These are phyloP conservation scores for Leptatherina wallacei DNA, from an alignment of 2,797 vertebrate genomes.

Conservation along the genomic window DNA sequence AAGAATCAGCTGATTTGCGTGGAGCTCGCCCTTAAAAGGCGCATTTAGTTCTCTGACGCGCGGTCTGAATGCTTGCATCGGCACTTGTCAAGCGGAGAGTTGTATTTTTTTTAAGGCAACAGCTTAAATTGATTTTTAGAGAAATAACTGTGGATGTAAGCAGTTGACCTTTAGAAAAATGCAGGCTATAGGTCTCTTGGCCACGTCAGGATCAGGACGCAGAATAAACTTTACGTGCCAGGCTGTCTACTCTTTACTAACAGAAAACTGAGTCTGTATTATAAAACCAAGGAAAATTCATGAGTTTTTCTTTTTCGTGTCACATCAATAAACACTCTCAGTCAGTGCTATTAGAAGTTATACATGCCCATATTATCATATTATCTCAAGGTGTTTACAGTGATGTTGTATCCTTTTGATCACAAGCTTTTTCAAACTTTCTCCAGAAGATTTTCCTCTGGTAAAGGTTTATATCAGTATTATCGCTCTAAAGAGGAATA, in stretches of 20 bases:
- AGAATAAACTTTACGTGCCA: not conserved
- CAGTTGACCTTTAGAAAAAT: not conserved
- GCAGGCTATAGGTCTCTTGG: not conserved
- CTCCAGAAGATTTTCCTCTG: no score
- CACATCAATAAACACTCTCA: slow-evolving; percentile 18
- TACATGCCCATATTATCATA: not conserved
- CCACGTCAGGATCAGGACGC: not conserved
- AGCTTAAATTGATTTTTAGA: not conserved
- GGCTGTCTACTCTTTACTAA: no score
- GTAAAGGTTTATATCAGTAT: no score
- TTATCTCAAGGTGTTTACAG: not conserved
- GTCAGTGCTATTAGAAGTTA: slow-evolving; percentile 6
- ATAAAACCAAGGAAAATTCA: not conserved
- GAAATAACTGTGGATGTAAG: not conserved
- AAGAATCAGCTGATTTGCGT: slow-evolving; percentile 6
- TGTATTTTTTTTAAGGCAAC: not conserved
- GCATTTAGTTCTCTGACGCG: not conserved
- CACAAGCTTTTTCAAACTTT: no score
- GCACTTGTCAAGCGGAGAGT: not conserved
- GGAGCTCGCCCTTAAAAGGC: not conserved
- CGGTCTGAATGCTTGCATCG: not conserved
- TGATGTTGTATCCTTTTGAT: slow-evolving; percentile 2
- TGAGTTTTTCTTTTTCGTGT: slow-evolving; percentile 3
- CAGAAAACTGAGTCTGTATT: not conserved
- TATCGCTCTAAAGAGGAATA: no score